Conservation (phyloP, 2,888 invertebrate species). For the Plemyria rubiginata region DNA sequence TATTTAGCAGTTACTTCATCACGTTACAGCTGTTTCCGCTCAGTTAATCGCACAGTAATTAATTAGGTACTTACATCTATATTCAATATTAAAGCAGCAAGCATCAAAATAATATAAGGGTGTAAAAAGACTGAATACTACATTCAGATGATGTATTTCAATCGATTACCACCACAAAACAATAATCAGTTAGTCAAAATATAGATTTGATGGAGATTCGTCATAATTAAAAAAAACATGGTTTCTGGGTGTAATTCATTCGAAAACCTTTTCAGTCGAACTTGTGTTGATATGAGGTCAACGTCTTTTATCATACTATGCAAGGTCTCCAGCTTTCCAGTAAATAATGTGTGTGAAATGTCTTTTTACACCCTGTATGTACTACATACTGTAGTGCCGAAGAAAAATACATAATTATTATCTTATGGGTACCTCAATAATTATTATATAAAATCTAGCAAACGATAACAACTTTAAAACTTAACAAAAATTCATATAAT, state of each 20-base stretch:
- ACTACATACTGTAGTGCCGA: neutral
- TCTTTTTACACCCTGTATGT: neutral
- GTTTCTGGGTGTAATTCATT: too few relatives aligned
- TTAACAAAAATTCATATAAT: constrained; percentile 14
- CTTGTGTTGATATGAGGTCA: too few relatives aligned
- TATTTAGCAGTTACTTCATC: neutral
- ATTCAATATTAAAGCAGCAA: neutral
- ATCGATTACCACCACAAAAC: neutral
- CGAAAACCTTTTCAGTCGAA: too few relatives aligned
- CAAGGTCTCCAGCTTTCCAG: too few relatives aligned
- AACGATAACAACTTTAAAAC: constrained; percentile 22
- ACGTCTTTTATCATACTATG: too few relatives aligned
- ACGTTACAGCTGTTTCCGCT: neutral
- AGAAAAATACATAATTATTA: neutral
- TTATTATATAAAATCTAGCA: constrained; percentile 13
- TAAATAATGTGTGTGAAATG: neutral
- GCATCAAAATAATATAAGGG: neutral
- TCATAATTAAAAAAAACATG: neutral
- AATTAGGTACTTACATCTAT: neutral
- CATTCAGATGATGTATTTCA: neutral
- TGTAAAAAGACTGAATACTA: neutral
- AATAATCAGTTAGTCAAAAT: too few relatives aligned
- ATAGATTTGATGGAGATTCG: neutral
- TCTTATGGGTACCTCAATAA: constrained; percentile 8
- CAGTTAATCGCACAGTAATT: neutral